A percentile compares a stretch with the other conserved stretches of the same genome.
These are phyloP conservation scores for Urophycis tenuis DNA, from an alignment of 2,797 vertebrate genomes.

Conservation along the genomic window DNA sequence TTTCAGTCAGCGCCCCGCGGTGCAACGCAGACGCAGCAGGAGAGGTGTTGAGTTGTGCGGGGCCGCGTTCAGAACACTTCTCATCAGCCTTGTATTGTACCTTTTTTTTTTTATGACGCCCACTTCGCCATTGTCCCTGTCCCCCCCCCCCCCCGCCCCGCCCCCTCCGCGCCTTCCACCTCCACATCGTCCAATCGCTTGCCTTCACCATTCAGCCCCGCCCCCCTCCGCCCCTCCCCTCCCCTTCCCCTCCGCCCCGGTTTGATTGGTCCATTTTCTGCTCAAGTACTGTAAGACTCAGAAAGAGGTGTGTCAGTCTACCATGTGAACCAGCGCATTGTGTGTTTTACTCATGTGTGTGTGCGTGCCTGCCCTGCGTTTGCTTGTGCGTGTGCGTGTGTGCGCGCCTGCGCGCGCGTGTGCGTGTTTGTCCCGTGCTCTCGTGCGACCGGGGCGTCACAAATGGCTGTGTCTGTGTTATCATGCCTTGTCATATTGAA, in stretches of 20 bases:
- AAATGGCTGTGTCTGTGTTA: slow-evolving; percentile 33
- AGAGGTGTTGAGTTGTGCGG: neutral
- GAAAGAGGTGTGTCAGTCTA: slow-evolving; percentile 78
- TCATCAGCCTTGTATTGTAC: slow-evolving; percentile 48
- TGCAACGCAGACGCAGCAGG: slow-evolving; percentile 14
- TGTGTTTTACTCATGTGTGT: slow-evolving; percentile 30
- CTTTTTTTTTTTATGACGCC: slow-evolving; percentile 23
- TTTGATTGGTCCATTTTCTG: slow-evolving; percentile 69
- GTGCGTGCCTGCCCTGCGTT: slow-evolving; percentile 14
- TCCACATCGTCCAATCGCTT: slow-evolving; percentile 62
- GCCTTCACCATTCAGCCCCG: slow-evolving; percentile 63
- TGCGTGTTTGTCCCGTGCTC: too few relatives aligned
- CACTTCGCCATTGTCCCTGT: slow-evolving; percentile 36
- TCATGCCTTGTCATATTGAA: slow-evolving; percentile 66
- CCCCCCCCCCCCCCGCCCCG: too few relatives aligned
- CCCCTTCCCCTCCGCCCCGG: slow-evolving; percentile 42
- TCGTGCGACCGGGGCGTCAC: neutral
- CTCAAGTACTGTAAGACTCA: slow-evolving; percentile 80
- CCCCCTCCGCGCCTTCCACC: slow-evolving; percentile 60
- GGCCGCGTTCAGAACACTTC: slow-evolving; percentile 37
- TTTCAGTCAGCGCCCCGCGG: neutral
- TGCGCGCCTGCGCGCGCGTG: slow-evolving; percentile 26
- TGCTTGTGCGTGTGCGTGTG: slow-evolving; percentile 20
- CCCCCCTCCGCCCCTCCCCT: too few relatives aligned
- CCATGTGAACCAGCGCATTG: slow-evolving; percentile 62